Evolutionary conservation across 2,113 vertebrate species (phyloP), one percentile per base, ranked within the genome.

Genomic region (Tylochromis polylepis): DNA sequence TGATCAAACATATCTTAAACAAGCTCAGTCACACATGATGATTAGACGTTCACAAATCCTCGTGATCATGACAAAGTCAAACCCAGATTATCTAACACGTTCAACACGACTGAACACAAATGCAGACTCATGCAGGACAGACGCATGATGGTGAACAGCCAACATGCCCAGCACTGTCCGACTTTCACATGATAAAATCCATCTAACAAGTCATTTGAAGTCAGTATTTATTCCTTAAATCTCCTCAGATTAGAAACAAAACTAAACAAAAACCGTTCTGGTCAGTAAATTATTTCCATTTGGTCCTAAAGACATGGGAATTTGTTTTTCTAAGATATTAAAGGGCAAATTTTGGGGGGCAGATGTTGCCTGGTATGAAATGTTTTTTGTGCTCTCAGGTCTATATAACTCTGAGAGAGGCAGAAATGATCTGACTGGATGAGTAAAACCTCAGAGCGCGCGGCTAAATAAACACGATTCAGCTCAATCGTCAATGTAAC

Each of bases 121-220:
- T 5, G 81, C 8, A 18, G 49, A 92, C 36, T 85, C 93, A 87
- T 92, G 93, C 90, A 89, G 88, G 85, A 72, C 58, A 14, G 43
- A 77, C 59, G 88, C 86, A 75, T 46, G 79, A 49, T 70, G 81
- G 78, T 7, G 79, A 77, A 87, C 53, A 4, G 79, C 31, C 56
- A 55, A 82, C 91, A 90, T 87, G 85, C 85, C 41, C 82, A 11
- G 81, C 59, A 59, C 2, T 2, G 38, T 75, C 72, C 58, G 8
- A 53, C 58, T 34, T 46, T 70, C 82, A 83, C 79, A 60, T n/a
- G 3, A 46, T 57, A 67, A 51, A 58, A 24, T 24, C 31, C 27
- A 27, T 87, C 72, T 5, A 57, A 91, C 91, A 91, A 90, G 90
- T 90, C 90, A 89, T 84, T 84, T 51, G 18, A 77, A n/a, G 46